A percentile compares a stretch with the other conserved stretches of the same genome.
Conservation (phyloP, 2,113 vertebrate species). For the Nematolebias whitei region DNA sequence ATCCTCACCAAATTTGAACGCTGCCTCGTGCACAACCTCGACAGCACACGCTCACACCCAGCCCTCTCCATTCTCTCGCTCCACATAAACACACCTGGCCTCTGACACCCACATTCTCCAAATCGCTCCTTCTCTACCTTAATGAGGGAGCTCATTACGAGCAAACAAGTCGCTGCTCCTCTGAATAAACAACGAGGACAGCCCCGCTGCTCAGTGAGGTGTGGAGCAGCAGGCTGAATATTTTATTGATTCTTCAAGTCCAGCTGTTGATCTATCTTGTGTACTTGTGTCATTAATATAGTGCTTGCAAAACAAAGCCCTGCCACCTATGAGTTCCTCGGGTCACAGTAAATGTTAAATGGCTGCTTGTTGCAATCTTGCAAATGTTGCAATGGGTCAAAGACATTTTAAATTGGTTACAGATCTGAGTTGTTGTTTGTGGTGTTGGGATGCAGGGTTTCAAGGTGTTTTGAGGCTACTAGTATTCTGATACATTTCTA, state of each 20-base stretch:
- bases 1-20: not conserved
- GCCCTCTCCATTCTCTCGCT: too few species aligned
- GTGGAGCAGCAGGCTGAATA: slow-evolving; percentile 59
- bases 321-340: slow-evolving; percentile 59
- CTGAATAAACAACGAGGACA: slow-evolving; percentile 66
- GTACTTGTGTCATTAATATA: slow-evolving; percentile 71
- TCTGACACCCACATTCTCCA: slow-evolving; percentile 42
- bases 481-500: not conserved
- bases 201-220: slow-evolving; percentile 33
- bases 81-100: slow-evolving; percentile 31
- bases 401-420: not conserved
- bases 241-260: slow-evolving; percentile 71
- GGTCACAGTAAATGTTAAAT: slow-evolving; percentile 25
- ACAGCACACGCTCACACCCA: not conserved
- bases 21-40: not conserved
- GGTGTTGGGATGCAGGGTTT: not conserved
- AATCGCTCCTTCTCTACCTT: slow-evolving; percentile 53
- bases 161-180: slow-evolving; percentile 61
- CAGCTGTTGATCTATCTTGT: slow-evolving; percentile 71
- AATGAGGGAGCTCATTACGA: slow-evolving; percentile 77
- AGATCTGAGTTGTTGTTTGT: slow-evolving; percentile 8
- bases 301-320: slow-evolving; percentile 64
- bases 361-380: not conserved
- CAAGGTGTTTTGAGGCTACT: not conserved
- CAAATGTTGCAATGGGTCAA: not conserved